A percentile compares a stretch with the other conserved stretches of the same genome.
phyloP scores from a whole-genome alignment of 1,140 invertebrate species.

The Agrypnia vestita region DNA sequence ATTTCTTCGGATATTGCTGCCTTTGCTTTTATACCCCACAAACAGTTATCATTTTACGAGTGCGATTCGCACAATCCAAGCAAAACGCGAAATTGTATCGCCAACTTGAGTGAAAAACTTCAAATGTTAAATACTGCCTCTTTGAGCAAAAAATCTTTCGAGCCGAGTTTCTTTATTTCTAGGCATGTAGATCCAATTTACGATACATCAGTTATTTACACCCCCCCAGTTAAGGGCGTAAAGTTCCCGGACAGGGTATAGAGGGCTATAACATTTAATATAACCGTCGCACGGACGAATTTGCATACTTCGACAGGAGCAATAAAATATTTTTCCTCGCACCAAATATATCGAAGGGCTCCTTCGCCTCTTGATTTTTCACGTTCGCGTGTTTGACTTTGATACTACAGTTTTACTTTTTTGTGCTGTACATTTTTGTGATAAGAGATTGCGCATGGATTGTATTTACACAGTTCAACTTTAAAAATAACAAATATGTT shows the following conservation, averaged over 20 bases:
- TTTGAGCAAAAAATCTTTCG: conserved; percentile 14
- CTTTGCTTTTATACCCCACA: no score
- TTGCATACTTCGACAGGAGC: conserved; percentile 43
- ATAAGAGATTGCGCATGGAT: no score
- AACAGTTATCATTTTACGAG: no score
- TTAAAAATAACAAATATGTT: no score
- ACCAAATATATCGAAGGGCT: conserved; percentile 9
- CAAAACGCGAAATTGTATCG: not conserved
- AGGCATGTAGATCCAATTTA: conserved; percentile 49
- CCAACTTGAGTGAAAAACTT: not conserved
- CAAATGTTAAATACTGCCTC: not conserved
- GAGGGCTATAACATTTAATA: conserved; percentile 52
- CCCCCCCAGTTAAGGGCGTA: conserved; percentile 16
- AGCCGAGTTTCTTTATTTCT: conserved; percentile 24
- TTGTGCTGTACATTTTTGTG: no score
- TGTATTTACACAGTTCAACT: no score
- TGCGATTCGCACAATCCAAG: no score
- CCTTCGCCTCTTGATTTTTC: conserved; percentile 13
- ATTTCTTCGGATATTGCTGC: no score
- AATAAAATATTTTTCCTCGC: conserved; percentile 44
- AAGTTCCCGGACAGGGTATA: conserved; percentile 20
- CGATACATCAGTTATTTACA: conserved; percentile 54
- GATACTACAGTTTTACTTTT: not conserved
- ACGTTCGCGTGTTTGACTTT: conserved; percentile 15
- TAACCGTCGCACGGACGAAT: conserved; percentile 46